Evolutionary conservation across 2,888 invertebrate species (phyloP).

Genomic region (Drosophila ustulata): DNA sequence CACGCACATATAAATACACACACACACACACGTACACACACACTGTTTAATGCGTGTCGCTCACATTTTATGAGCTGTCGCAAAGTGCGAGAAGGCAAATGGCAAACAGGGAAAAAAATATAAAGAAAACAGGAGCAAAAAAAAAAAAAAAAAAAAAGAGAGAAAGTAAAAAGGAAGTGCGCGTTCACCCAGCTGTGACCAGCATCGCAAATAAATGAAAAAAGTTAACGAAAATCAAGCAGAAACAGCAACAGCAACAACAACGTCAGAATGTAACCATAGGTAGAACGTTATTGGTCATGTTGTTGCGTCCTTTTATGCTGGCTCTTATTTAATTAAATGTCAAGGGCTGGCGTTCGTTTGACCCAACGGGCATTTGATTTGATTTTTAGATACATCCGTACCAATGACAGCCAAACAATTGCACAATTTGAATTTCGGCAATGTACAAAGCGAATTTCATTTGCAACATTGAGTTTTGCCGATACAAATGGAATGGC

Average conservation of each 20-base stretch:
- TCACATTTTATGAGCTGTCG: constrained; percentile 80
- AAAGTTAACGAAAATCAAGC: constrained; percentile 67
- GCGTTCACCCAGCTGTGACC: constrained; percentile 77
- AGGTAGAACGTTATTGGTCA: constrained; percentile 61
- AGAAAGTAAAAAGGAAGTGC: constrained; percentile 61
- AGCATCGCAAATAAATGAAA: constrained; percentile 76
- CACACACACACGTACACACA: constrained; percentile 12
- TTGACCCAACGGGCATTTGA: constrained; percentile 52
- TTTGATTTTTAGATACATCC: constrained; percentile 43
- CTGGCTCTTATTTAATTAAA: constrained; percentile 73
- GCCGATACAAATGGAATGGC: background rate
- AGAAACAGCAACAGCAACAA: constrained; percentile 13
- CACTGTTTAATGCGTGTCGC: constrained; percentile 77
- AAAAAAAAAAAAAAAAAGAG: constrained; percentile 1
- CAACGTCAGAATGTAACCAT: constrained; percentile 31
- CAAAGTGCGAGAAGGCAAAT: constrained; percentile 69
- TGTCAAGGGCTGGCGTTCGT: constrained; percentile 62
- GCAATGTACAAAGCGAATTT: background rate
- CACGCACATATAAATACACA: constrained; percentile 11
- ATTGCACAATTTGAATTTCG: constrained; percentile 43
- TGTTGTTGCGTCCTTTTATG: constrained; percentile 33
- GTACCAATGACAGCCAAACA: constrained; percentile 31
- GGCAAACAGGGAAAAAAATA: constrained; percentile 46
- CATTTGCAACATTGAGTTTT: constrained; percentile 4
- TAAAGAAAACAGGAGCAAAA: constrained; percentile 3